These are phyloP conservation scores for Hepsetus odoe DNA, from an alignment of 2,113 vertebrate genomes.

Conservation along the genomic window DNA sequence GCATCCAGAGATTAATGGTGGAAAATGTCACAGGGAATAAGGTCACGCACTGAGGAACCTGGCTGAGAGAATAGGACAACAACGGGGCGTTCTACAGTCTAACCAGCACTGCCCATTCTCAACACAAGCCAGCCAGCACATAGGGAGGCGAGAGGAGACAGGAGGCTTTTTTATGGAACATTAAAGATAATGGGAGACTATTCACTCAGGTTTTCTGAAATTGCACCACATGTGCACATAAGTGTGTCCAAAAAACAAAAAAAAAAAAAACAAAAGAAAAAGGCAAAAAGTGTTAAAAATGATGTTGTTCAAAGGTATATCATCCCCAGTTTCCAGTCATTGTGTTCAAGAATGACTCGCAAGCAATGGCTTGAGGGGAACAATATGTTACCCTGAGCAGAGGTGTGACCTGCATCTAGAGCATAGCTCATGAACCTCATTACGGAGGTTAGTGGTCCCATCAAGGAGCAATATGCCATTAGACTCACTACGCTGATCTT, in stretches of 20 bases:
- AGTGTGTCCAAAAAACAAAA: constrained; percentile 36
- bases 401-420: constrained; percentile 39
- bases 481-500: constrained; percentile 55
- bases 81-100: constrained; percentile 3
- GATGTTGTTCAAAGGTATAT: constrained; percentile 34
- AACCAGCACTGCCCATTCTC: not conserved
- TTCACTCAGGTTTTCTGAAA: constrained; percentile 47
- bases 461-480: constrained; percentile 56
- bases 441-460: constrained; percentile 54
- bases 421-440: constrained; percentile 52
- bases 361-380: constrained; percentile 39
- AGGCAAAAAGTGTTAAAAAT: constrained; percentile 29
- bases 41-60: constrained; percentile 68
- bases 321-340: constrained; percentile 25
- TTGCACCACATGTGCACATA: constrained; percentile 28
- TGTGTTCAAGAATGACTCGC: constrained; percentile 40
- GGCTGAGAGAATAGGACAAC: constrained; percentile 35
- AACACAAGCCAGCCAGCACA: not conserved
- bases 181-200: constrained; percentile 70
- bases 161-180: constrained; percentile 68
- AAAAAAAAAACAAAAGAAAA: constrained; percentile 3
- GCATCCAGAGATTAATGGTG: constrained; percentile 74
- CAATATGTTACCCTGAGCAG: constrained; percentile 50
- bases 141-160: constrained; percentile 17
- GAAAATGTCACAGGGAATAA: constrained; percentile 78